phyloP scores from a whole-genome alignment of 2,888 invertebrate genomes.

The Hirtodrosophila duncani region DNA sequence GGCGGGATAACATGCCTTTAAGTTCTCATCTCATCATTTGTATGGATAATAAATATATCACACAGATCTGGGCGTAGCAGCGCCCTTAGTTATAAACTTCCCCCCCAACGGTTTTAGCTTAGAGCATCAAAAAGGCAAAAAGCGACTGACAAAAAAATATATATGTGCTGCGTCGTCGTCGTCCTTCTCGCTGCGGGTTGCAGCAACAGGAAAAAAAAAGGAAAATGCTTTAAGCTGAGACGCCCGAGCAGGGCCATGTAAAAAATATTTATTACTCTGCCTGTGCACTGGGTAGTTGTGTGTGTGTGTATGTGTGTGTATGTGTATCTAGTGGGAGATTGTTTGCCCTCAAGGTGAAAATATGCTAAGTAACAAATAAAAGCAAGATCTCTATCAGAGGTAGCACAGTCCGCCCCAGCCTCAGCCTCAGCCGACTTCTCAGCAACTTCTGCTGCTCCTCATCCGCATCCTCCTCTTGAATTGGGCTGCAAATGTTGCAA shows the following conservation, averaged over 20 bases:
- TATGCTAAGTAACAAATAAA: slow-evolving; percentile 74
- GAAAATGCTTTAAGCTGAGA: slow-evolving; percentile 33
- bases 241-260: slow-evolving; percentile 40
- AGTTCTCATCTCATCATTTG: too few relatives aligned
- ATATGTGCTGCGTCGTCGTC: slow-evolving; percentile 19
- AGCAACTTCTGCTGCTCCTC: slow-evolving; percentile 1
- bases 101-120: neutral
- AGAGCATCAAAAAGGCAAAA: slow-evolving; percentile 20
- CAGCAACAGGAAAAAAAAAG: slow-evolving; percentile 16
- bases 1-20: too few relatives aligned
- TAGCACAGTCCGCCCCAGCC: slow-evolving; percentile 4
- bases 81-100: too few relatives aligned
- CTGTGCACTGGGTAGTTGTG: slow-evolving; percentile 15
- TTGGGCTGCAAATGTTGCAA: slow-evolving; percentile 49
- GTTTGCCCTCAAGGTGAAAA: slow-evolving; percentile 70
- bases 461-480: neutral
- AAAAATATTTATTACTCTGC: slow-evolving; percentile 67
- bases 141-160: slow-evolving; percentile 28
- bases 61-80: too few relatives aligned
- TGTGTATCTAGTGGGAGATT: slow-evolving; percentile 61
- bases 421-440: neutral
- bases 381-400: slow-evolving; percentile 65
- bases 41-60: too few relatives aligned
- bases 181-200: slow-evolving; percentile 30
- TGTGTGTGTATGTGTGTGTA: slow-evolving; percentile 10